Base-by-base conservation (phyloP, 2,113 vertebrate genomes). In the Pelecanoides urinatrix region DNA sequence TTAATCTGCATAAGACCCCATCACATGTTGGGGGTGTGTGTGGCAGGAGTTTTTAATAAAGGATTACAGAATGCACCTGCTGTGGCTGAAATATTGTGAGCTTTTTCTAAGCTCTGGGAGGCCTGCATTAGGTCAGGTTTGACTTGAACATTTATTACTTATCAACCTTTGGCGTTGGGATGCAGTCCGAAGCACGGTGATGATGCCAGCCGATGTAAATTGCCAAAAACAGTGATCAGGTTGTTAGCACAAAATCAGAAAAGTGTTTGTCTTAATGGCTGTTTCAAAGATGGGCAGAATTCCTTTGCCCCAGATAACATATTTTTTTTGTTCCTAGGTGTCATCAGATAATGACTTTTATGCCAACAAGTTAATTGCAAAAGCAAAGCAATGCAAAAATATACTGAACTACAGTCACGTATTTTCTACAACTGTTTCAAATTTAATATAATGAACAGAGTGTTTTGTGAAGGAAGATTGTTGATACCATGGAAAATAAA, bases 331-430 rank as follows among this genome's bases (percentile, higher is more conserved):
- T 93, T 98, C 97, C 90, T 95, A 91, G 80, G 96, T 95, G 90
- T 83, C 97, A 94, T 94, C 63, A 27, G 95, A 97, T 97, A 97
- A 97, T 91, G 70, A 92, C 71, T 96, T 97, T 95, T 93, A 97
- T 90, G 95, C 84, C 97, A 96, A 97, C 97, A 96, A 98, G 96
- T 98, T 98, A 98, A 98, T 98, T 98, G 97, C 92, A 98, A 97
- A 97, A 97, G 79, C 89, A 97, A 96, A 98, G 88, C 92, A 93
- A 94, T 91, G 75, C 83, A 97, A 97, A 96, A 88, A 93, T 76
- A 90, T 32, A 56, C 89, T 50, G 95, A 97, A 90, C 91, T 88
- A 50, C 11, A 74, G 84, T 77, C 38, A 88, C 8, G 62, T 58
- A 92, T 73, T 97, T 95, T 86, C 84, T 91, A 81, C 94, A 78